Evolutionary conservation across 2,888 invertebrate genomes (phyloP).

Genomic region (Campoletis raptor): DNA sequence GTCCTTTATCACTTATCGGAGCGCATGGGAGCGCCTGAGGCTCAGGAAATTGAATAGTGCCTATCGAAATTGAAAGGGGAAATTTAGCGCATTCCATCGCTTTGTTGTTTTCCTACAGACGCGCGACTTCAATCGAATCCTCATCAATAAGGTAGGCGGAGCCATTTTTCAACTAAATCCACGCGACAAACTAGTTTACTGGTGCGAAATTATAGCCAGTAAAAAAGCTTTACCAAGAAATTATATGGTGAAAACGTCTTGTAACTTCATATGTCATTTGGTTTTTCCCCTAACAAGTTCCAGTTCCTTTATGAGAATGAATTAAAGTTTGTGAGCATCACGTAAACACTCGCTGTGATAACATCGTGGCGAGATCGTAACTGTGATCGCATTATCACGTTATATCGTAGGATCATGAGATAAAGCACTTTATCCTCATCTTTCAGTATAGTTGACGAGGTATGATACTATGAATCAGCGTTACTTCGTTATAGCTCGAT

Average conservation of each 20-base stretch:
- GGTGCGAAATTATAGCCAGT: conserved; percentile 33
- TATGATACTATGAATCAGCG: conserved; percentile 41
- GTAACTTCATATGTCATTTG: conserved; percentile 35
- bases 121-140: conserved; percentile 46
- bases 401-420: conserved; percentile 32
- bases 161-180: background rate
- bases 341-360: conserved; percentile 58
- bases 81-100: conserved; percentile 78
- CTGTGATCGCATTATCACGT: conserved; percentile 40
- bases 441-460: background rate
- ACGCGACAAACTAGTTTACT: conserved; percentile 32
- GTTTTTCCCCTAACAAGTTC: background rate
- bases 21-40: conserved; percentile 70
- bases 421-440: conserved; percentile 50
- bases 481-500: conserved; percentile 58
- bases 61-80: conserved; percentile 80
- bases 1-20: conserved; percentile 68
- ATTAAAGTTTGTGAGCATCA: conserved; percentile 24
- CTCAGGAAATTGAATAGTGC: conserved; percentile 82
- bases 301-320: conserved; percentile 25
- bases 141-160: background rate
- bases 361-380: conserved; percentile 43
- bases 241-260: conserved; percentile 44
- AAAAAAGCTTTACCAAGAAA: conserved; percentile 22
- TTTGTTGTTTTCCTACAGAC: conserved; percentile 75